Conservation (phyloP, 2,888 invertebrate genomes). For the Xestia ashworthii region DNA sequence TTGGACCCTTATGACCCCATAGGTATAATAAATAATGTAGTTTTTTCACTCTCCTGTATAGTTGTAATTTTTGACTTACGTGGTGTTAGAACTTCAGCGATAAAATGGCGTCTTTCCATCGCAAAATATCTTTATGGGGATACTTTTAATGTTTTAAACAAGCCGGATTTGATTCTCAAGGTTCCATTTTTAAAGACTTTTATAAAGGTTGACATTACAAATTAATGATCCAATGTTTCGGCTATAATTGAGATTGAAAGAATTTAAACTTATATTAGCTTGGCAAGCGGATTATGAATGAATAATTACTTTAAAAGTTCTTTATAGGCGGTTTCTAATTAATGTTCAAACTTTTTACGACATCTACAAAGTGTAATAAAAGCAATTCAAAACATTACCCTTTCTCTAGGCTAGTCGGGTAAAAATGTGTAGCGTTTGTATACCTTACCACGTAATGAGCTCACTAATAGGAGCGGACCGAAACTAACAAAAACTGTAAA, state of each 20-base stretch:
- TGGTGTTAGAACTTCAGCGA: not conserved
- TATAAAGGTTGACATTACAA: conserved; percentile 24
- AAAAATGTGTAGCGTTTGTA: not conserved
- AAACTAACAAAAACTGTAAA: no score
- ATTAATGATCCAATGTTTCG: conserved; percentile 29
- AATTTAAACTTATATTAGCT: conserved; percentile 24
- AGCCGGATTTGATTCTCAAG: not conserved
- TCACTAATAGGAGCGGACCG: not conserved
- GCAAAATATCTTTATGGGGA: not conserved
- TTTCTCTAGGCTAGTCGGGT: not conserved
- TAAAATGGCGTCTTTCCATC: not conserved
- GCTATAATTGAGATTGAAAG: conserved; percentile 8
- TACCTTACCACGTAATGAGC: not conserved
- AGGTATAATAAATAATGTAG: no score
- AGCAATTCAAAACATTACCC: not conserved
- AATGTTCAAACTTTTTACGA: not conserved
- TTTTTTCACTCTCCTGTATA: not conserved
- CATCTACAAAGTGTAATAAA: not conserved
- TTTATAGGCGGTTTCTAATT: not conserved
- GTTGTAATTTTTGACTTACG: not conserved
- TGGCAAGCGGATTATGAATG: conserved; percentile 29
- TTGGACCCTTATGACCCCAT: no score
- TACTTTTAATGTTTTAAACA: conserved; percentile 8
- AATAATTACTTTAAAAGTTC: conserved; percentile 21
- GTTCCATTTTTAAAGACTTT: conserved; percentile 33